Evolutionary conservation across 2,113 vertebrate species (phyloP).

Genomic region (Neodon shergylaensis): DNA sequence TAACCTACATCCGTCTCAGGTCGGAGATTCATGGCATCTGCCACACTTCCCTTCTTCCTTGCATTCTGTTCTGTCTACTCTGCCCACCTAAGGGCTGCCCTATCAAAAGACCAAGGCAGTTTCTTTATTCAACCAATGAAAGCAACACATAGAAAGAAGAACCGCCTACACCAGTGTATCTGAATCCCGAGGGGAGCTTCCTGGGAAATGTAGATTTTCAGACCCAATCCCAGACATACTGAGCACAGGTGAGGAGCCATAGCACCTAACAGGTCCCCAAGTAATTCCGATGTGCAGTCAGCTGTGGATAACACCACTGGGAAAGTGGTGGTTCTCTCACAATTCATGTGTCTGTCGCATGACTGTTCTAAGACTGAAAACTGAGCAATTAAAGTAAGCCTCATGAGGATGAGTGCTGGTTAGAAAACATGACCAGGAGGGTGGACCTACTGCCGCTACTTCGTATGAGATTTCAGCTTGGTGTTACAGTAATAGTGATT

Average conservation of each 20-base stretch:
- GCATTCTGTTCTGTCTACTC: no score
- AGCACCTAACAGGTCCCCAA: not conserved
- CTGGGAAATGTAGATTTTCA: not conserved
- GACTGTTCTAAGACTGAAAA: conserved; percentile 7
- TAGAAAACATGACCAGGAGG: not conserved
- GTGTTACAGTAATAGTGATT: not conserved
- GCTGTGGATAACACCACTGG: not conserved
- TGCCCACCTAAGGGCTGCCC: no score
- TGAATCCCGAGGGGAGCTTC: not conserved
- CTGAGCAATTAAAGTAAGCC: not conserved
- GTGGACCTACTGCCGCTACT: not conserved
- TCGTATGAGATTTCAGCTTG: not conserved
- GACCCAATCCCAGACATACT: not conserved
- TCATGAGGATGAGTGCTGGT: not conserved
- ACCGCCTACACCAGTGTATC: not conserved
- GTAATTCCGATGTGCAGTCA: not conserved
- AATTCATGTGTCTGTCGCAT: not conserved
- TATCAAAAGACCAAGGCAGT: no score
- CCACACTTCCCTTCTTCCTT: no score
- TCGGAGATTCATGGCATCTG: no score
- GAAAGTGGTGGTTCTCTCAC: not conserved
- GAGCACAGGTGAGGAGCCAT: not conserved
- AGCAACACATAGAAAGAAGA: no score
- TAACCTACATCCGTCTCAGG: no score
- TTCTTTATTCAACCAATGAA: no score